phyloP scores from a whole-genome alignment of 1,140 invertebrate species.

The Eriosoma lanigerum region DNA sequence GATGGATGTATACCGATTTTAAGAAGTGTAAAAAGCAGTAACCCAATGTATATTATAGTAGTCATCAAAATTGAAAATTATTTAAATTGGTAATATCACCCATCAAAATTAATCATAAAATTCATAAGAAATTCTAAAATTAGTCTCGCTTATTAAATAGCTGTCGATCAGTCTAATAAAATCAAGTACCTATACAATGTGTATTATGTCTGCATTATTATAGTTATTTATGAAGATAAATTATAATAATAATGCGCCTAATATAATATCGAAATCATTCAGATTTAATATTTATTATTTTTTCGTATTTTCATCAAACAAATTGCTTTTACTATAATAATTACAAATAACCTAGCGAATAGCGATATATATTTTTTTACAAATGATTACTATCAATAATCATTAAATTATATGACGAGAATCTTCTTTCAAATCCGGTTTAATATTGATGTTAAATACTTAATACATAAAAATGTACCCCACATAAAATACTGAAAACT shows the following conservation, averaged over 20 bases:
- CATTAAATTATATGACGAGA: neutral
- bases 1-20: conserved; percentile 22
- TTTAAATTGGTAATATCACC: conserved; percentile 6
- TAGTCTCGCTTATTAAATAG: neutral
- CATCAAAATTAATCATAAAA: conserved; percentile 13
- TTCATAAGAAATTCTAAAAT: neutral
- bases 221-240: neutral
- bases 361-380: too few species aligned
- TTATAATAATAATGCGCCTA: too few species aligned
- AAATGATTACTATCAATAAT: too few species aligned
- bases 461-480: neutral
- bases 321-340: too few species aligned
- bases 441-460: conserved; percentile 5
- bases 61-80: neutral
- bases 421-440: conserved; percentile 31
- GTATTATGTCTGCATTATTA: too few species aligned
- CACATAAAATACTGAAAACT: conserved; percentile 10
- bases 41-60: neutral
- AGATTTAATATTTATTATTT: too few species aligned
- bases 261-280: too few species aligned
- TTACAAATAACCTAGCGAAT: too few species aligned
- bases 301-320: too few species aligned
- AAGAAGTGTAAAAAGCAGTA: conserved; percentile 13
- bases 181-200: too few species aligned
- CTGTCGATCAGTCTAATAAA: neutral